These are phyloP conservation scores for Lasaia peninsularis DNA, from an alignment of 1,140 invertebrate species.

Conservation along the genomic window DNA sequence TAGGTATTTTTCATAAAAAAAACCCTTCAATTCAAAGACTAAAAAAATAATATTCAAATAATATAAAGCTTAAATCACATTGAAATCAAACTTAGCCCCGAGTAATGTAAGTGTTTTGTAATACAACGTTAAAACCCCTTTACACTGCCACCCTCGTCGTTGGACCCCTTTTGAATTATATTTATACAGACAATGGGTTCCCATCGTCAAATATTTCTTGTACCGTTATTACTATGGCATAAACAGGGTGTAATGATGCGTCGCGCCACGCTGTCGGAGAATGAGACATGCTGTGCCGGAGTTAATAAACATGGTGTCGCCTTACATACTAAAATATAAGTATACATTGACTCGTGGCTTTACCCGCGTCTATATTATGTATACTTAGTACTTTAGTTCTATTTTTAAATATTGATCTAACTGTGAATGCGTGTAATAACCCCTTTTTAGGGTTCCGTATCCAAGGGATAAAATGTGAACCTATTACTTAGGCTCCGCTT, in stretches of 20 bases:
- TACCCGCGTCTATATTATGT: no score
- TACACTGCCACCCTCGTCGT: conserved; percentile 51
- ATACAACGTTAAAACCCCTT: conserved; percentile 34
- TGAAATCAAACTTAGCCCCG: conserved; percentile 3
- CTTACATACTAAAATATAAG: neutral
- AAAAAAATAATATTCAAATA: neutral
- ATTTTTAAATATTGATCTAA: no score
- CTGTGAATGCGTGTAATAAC: no score
- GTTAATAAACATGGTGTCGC: conserved; percentile 1
- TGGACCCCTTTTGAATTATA: conserved; percentile 55
- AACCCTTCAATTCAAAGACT: no score
- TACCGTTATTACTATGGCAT: neutral
- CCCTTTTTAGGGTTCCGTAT: no score
- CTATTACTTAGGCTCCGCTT: no score
- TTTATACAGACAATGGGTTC: conserved; percentile 41
- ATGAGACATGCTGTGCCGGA: neutral
- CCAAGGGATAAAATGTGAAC: no score
- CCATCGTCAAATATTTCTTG: conserved; percentile 13
- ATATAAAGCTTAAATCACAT: conserved; percentile 15
- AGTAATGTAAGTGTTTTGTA: conserved; percentile 16
- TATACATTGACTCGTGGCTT: no score
- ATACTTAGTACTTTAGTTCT: no score
- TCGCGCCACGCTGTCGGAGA: neutral
- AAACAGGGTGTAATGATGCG: conserved; percentile 2
- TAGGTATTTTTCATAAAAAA: no score